Conservation (phyloP, 1,140 invertebrate genomes). For the Harlomillsia oculata region DNA sequence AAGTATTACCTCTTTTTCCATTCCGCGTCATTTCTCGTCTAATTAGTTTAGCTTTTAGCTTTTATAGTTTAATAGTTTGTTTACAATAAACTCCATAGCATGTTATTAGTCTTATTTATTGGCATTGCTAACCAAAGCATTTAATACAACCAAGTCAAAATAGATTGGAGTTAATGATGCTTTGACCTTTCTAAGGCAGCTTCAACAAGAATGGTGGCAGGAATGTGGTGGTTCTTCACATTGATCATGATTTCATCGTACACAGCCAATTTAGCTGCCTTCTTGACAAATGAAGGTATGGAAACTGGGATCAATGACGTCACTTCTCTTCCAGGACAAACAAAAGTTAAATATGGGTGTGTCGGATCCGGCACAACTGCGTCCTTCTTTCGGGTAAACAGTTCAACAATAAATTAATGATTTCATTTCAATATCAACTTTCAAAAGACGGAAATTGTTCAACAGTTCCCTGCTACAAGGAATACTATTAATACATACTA, state of each 20-base stretch:
- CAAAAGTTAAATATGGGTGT: slow-evolving; percentile 48
- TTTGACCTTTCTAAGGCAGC: slow-evolving; percentile 38
- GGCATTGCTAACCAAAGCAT: neutral
- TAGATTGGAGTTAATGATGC: neutral
- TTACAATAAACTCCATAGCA: no score
- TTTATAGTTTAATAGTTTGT: neutral
- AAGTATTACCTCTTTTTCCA: slow-evolving; percentile 15
- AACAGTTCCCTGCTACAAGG: no score
- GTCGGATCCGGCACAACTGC: slow-evolving; percentile 43
- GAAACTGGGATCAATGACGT: slow-evolving; percentile 47
- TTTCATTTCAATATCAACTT: no score
- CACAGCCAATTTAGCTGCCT: slow-evolving; percentile 57
- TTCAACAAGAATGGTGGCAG: slow-evolving; percentile 47
- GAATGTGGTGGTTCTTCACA: slow-evolving; percentile 60
- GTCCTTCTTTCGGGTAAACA: slow-evolving; percentile 40
- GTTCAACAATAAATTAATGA: no score
- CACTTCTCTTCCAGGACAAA: slow-evolving; percentile 48
- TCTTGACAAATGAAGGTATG: slow-evolving; percentile 48
- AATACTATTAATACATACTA: no score
- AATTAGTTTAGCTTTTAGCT: neutral
- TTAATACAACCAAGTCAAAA: neutral
- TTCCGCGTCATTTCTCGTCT: neutral
- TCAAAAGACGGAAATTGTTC: no score
- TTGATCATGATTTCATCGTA: slow-evolving; percentile 71
- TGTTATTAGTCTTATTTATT: no score